A percentile compares a stretch with the other conserved stretches of the same genome.
These are phyloP conservation scores for Enteromius trimaculatus DNA, from an alignment of 2,797 vertebrate species.

Conservation along the genomic window DNA sequence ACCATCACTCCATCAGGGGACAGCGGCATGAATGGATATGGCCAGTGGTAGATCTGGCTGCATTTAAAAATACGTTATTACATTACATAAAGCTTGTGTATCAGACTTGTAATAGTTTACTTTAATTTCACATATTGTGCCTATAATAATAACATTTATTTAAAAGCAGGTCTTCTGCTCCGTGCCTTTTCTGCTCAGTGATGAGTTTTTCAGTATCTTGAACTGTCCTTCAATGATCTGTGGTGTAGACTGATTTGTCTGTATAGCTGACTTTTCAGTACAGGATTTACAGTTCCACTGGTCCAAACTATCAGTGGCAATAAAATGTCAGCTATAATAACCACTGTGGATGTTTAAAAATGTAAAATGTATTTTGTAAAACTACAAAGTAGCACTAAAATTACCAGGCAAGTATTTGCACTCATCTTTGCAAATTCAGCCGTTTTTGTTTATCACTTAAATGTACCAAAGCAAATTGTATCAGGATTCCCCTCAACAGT, in stretches of 20 bases:
- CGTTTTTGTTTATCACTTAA: not conserved
- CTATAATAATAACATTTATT: conserved; percentile 11
- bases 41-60: conserved; percentile 82
- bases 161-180: conserved; percentile 10
- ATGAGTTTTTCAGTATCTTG: not conserved
- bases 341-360: not conserved
- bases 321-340: not conserved
- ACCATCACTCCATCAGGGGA: conserved; percentile 85
- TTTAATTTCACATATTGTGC: not conserved
- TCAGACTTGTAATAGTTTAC: not conserved
- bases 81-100: not conserved
- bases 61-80: conserved; percentile 21
- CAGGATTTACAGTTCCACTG: not conserved
- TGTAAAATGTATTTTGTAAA: not conserved
- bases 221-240: not conserved
- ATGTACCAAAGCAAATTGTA: not conserved
- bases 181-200: conserved; percentile 8
- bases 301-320: not conserved
- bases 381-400: not conserved
- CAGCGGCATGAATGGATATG: conserved; percentile 83
- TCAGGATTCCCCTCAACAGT: conserved; percentile 5
- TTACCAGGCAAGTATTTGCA: not conserved
- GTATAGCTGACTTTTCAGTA: not conserved
- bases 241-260: not conserved
- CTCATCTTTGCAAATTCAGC: not conserved